Evolutionary conservation across 1,140 invertebrate genomes (phyloP).

Genomic region (Adelges cooleyi): DNA sequence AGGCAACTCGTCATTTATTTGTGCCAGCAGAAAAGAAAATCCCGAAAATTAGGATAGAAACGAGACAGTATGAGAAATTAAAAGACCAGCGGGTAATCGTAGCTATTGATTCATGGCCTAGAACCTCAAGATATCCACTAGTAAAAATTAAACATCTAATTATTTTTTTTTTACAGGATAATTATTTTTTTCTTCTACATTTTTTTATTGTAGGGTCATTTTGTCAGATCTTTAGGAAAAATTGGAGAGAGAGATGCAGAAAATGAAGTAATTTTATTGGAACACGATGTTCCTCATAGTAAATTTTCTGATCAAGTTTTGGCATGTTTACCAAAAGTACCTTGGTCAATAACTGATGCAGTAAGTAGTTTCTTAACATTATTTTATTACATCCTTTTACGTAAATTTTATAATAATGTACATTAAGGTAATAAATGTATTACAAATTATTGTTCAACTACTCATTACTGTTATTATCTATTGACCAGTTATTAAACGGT

Average conservation of each 20-base stretch:
- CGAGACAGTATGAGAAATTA: conserved; percentile 70
- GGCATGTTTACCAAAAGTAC: conserved; percentile 76
- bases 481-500: too few species aligned
- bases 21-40: conserved; percentile 80
- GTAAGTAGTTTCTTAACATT: too few species aligned
- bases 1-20: conserved; percentile 71
- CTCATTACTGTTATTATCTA: too few species aligned
- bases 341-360: conserved; percentile 67
- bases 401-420: not conserved
- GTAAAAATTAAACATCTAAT: conserved; percentile 1
- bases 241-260: conserved; percentile 82
- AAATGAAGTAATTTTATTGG: conserved; percentile 88
- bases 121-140: conserved; percentile 57
- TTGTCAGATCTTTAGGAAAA: conserved; percentile 70
- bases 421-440: too few species aligned
- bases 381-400: too few species aligned
- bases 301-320: conserved; percentile 90
- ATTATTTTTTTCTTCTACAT: not conserved
- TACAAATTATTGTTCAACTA: too few species aligned
- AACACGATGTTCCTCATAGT: conserved; percentile 94
- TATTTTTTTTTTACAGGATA: conserved; percentile 36
- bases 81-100: conserved; percentile 78
- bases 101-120: conserved; percentile 84
- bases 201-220: conserved; percentile 56
- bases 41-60: conserved; percentile 84